Evolutionary conservation across 2,797 vertebrate genomes (phyloP).

Genomic region (Mormyrus hasselquistii): DNA sequence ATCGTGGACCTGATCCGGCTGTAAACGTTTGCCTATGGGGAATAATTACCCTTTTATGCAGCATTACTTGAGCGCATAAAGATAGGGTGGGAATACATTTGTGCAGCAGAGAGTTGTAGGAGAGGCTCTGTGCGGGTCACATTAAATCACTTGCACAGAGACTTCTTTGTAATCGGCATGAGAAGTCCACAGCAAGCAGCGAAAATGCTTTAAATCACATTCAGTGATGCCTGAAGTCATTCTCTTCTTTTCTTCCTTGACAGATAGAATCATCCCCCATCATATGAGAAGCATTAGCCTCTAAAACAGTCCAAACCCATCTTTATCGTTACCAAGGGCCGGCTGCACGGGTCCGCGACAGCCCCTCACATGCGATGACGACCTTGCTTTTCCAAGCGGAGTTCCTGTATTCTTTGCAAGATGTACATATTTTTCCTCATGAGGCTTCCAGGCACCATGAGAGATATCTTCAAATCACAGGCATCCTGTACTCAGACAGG

Average conservation of each 20-base stretch:
- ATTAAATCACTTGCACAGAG: constrained; percentile 35
- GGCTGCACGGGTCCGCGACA: constrained; percentile 41
- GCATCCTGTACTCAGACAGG: constrained; percentile 40
- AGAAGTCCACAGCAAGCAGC: constrained; percentile 21
- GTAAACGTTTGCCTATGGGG: constrained; percentile 41
- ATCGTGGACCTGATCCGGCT: constrained; percentile 50
- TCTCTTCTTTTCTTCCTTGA: constrained; percentile 20
- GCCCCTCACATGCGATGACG: constrained; percentile 42
- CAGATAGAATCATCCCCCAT: constrained; percentile 25
- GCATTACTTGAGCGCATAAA: constrained; percentile 33
- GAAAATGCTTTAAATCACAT: constrained; percentile 24
- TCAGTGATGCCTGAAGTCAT: constrained; percentile 23
- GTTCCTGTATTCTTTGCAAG: constrained; percentile 40
- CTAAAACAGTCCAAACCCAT: constrained; percentile 17
- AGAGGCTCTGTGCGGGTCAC: constrained; percentile 29
- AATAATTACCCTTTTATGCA: constrained; percentile 39
- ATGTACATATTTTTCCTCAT: constrained; percentile 42
- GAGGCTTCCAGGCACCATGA: constrained; percentile 52
- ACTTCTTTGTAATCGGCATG: constrained; percentile 28
- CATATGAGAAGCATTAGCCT: constrained; percentile 46
- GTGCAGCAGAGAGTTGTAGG: constrained; percentile 40
- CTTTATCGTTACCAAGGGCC: constrained; percentile 22
- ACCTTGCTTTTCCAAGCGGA: constrained; percentile 49
- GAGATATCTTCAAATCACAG: constrained; percentile 54
- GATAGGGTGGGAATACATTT: constrained; percentile 33